Base-by-base conservation (phyloP, 2,888 invertebrate species). In the Dryobotodes eremita region DNA sequence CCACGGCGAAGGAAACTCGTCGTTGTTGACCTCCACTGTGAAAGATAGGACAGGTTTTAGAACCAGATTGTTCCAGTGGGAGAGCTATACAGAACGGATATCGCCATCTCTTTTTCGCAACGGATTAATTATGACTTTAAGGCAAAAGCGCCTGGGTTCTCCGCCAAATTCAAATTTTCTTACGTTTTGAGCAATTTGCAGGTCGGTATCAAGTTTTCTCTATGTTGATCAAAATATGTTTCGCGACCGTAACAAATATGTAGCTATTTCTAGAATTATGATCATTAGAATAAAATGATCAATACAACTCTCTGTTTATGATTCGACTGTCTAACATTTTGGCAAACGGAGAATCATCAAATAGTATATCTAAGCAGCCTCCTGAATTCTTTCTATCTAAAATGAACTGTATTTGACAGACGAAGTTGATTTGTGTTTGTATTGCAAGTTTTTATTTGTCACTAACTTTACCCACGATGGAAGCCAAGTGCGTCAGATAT, bases 1-100 rank as follows among this genome's bases (percentile, higher is more conserved):
- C 99, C 57, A 99, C 99, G 1, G 99, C 98, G 94, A 99, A 99
- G 0, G 99, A 99, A 0, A 99, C 99, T 82, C 99, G 97, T 75
- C 99, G 97, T 94, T 99, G 98, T 94, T 99, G 99, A 50, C 99
- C 99, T 89, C 99, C 99, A 95, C 99, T 98, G 95, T 20, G 90
- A 92, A 89, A 81, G 80, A 80, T 76, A 78, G 1, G 0, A 8
- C 6, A 1, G 15, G n/a, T 62, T 36, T 6, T 1, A 17, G 7
- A n/a, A 61, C 3, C 3, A 17, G n/a, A 11, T 11, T 15, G 23
- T 31, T 20, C 13, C 26, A 50, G 17, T 6, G 61, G 59, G 7
- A 61, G 11, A 26, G n/a, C 10, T 36, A 17, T 20, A 20, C 26
- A 68, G 8, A 31, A 26, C 2, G 26, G 13, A 50, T 26, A 68